These are phyloP conservation scores for Cynoglossus semilaevis DNA, from an alignment of 2,113 vertebrate genomes.

Conservation along the genomic window DNA sequence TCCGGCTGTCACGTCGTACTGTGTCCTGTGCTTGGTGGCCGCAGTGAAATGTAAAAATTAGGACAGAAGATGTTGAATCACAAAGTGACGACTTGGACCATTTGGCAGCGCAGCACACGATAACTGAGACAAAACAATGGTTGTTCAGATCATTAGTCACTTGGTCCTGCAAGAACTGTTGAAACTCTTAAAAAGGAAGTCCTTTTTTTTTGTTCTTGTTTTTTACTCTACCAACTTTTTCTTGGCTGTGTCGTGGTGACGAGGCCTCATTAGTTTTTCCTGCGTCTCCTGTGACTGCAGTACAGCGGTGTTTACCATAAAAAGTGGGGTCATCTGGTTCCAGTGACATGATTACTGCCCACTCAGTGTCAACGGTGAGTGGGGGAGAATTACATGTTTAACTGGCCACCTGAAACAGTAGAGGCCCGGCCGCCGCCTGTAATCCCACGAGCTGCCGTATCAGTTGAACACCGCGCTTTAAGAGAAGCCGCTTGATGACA, in stretches of 20 bases:
- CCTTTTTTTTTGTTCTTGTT: too few relatives aligned
- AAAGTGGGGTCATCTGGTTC: conserved; percentile 44
- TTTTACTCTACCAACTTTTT: neutral
- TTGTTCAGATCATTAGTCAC: too few relatives aligned
- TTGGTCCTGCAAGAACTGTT: too few relatives aligned
- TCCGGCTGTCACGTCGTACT: conserved; percentile 56
- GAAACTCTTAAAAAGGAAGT: too few relatives aligned
- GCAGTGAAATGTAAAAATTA: conserved; percentile 20
- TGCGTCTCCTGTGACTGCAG: conserved; percentile 25
- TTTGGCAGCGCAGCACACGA: conserved; percentile 14
- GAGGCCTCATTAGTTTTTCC: conserved; percentile 31
- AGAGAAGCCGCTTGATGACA: conserved; percentile 22
- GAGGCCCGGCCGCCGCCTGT: conserved; percentile 8
- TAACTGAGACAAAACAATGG: too few relatives aligned
- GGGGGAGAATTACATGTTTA: conserved; percentile 42
- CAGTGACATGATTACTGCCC: conserved; percentile 45
- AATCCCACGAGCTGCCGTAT: conserved; percentile 16
- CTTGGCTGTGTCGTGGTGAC: too few relatives aligned
- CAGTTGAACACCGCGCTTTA: conserved; percentile 15
- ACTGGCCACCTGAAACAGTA: conserved; percentile 46
- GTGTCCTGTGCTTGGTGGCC: conserved; percentile 37
- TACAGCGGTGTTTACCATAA: conserved; percentile 33
- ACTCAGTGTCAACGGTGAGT: conserved; percentile 44
- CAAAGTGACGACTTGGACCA: conserved; percentile 26
- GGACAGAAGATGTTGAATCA: conserved; percentile 45